Conservation (phyloP, 1,140 invertebrate genomes). For the Copidosoma floridanum region DNA sequence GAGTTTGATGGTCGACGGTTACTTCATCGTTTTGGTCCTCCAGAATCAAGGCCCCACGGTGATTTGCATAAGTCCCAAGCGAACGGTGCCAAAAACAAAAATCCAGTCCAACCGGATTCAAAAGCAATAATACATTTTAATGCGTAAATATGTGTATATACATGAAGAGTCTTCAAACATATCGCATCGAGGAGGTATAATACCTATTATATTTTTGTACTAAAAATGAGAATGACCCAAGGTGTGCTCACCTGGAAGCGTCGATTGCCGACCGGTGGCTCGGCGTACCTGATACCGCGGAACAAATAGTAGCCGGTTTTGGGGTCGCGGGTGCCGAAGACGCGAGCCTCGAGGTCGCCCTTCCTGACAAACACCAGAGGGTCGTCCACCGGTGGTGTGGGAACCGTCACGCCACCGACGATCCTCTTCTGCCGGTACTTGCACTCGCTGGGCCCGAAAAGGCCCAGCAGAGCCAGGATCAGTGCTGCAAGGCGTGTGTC, state of each 20-base stretch:
- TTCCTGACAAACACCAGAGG: conserved; percentile 61
- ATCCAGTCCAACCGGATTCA: no score
- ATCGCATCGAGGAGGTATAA: no score
- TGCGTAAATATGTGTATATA: no score
- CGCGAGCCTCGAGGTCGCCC: conserved; percentile 55
- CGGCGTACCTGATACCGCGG: conserved; percentile 71
- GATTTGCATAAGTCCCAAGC: no score
- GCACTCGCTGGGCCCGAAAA: conserved; percentile 25
- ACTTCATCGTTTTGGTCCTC: no score
- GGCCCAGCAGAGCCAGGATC: neutral
- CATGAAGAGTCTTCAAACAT: no score
- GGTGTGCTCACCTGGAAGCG: conserved; percentile 65
- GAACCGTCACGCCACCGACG: conserved; percentile 60
- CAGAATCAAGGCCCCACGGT: no score
- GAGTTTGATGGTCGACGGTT: no score
- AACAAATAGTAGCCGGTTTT: conserved; percentile 60
- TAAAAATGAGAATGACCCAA: no score
- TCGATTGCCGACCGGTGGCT: conserved; percentile 64
- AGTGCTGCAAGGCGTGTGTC: neutral
- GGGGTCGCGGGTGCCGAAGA: conserved; percentile 56
- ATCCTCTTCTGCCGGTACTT: conserved; percentile 53
- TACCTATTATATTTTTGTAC: no score
- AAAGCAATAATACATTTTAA: no score
- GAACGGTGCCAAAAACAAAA: no score
- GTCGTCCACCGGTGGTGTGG: conserved; percentile 61